These are phyloP conservation scores for Rhorus exstirpatorius DNA, from an alignment of 2,888 invertebrate species.

Conservation along the genomic window DNA sequence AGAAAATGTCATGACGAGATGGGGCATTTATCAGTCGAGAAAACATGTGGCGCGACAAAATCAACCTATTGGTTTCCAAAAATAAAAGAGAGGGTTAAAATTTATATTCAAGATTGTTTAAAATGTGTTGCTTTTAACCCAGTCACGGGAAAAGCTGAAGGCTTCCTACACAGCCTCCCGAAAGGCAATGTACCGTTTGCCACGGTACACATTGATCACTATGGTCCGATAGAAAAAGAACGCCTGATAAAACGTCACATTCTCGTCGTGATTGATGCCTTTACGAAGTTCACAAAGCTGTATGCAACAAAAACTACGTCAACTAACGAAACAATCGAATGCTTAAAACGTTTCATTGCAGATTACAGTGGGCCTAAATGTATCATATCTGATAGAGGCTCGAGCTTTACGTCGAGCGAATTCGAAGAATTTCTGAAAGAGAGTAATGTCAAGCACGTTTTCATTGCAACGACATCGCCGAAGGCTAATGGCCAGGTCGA, in stretches of 20 bases:
- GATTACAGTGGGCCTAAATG: too few species aligned
- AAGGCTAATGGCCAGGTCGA: slow-evolving; percentile 47
- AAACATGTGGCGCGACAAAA: slow-evolving; percentile 8
- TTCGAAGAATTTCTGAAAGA: slow-evolving; percentile 72
- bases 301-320: not conserved
- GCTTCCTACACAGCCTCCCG: slow-evolving; percentile 73
- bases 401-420: slow-evolving; percentile 72
- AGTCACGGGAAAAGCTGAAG: slow-evolving; percentile 70
- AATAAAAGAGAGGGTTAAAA: too few species aligned
- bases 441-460: slow-evolving; percentile 68
- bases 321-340: too few species aligned
- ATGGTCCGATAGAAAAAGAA: slow-evolving; percentile 72
- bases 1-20: not conserved
- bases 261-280: too few species aligned
- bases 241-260: not conserved
- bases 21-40: slow-evolving; percentile 11
- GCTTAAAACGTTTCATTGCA: slow-evolving; percentile 72
- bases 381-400: slow-evolving; percentile 74
- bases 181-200: slow-evolving; percentile 76
- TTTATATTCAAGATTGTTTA: slow-evolving; percentile 57
- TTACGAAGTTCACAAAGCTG: not conserved
- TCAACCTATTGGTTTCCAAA: too few species aligned
- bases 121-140: slow-evolving; percentile 73
- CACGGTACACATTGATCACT: slow-evolving; percentile 75
- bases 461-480: slow-evolving; percentile 74